A percentile compares a stretch with the other conserved stretches of the same genome.
Conservation (phyloP, 2,888 invertebrate species). For the Caenorhabditis sulstoni region DNA sequence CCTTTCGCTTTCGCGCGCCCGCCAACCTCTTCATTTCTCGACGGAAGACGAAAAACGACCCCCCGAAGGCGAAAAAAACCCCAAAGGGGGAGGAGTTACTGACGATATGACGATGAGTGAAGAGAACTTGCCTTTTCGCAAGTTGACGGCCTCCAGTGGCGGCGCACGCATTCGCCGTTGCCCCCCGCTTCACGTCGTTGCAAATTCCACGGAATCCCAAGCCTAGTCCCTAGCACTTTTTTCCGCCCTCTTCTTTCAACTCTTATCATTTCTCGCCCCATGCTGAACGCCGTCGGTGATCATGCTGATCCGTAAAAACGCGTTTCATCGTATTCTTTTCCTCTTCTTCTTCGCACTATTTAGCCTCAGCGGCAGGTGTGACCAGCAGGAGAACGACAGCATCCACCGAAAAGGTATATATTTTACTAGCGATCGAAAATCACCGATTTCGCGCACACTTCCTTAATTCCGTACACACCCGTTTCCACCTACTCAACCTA, state of each 20-base stretch:
- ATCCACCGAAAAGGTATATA: slow-evolving; percentile 34
- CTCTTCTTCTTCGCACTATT: slow-evolving; percentile 19
- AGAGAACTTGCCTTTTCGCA: slow-evolving; percentile 63
- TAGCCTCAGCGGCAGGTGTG: slow-evolving; percentile 41
- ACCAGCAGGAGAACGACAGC: slow-evolving; percentile 26
- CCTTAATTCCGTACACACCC: slow-evolving; percentile 26
- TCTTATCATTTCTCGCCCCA: slow-evolving; percentile 33
- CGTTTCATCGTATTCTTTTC: slow-evolving; percentile 33
- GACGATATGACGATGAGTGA: slow-evolving; percentile 60
- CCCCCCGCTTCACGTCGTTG: slow-evolving; percentile 24
- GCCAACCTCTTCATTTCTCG: slow-evolving; percentile 53
- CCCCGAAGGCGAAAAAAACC: slow-evolving; percentile 42
- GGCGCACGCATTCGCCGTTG: slow-evolving; percentile 51
- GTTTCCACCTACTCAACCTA: slow-evolving; percentile 33
- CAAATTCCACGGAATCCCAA: slow-evolving; percentile 48
- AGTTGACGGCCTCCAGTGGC: slow-evolving; percentile 57
- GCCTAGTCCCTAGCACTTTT: background rate
- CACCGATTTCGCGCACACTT: slow-evolving; percentile 19
- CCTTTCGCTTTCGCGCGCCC: slow-evolving; percentile 51
- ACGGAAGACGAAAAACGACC: slow-evolving; percentile 49
- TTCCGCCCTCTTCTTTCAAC: slow-evolving; percentile 2
- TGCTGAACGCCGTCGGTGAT: slow-evolving; percentile 33
- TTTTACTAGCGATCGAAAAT: slow-evolving; percentile 36
- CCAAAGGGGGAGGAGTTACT: slow-evolving; percentile 57
- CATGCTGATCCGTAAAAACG: slow-evolving; percentile 51